Evolutionary conservation across 2,888 invertebrate genomes (phyloP).

Genomic region (Unio delphinus): DNA sequence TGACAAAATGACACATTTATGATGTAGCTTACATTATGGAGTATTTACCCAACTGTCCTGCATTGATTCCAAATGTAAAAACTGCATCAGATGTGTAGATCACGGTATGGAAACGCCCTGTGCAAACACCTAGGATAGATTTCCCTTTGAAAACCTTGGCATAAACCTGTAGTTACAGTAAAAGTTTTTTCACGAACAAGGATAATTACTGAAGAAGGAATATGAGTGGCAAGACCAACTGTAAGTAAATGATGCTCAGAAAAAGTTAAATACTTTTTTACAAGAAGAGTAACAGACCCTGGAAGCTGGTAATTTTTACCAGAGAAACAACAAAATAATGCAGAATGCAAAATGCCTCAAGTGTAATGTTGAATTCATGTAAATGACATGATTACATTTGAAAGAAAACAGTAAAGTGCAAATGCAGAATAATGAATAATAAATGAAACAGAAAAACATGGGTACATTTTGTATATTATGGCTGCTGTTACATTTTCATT

Average conservation of each 20-base stretch:
- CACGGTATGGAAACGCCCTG: constrained; percentile 82
- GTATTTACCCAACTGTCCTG: constrained; percentile 81
- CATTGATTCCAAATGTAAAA: constrained; percentile 87
- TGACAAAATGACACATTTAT: no score
- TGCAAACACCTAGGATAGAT: constrained; percentile 75
- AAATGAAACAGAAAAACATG: not conserved
- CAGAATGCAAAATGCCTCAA: no score
- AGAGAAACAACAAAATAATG: no score
- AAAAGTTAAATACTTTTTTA: not conserved
- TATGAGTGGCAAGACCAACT: no score
- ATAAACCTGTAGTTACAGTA: constrained; percentile 44
- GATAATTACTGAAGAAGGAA: no score
- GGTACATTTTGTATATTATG: not conserved
- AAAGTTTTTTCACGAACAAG: not conserved
- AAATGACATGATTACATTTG: no score
- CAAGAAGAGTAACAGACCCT: no score
- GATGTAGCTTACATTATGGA: no score
- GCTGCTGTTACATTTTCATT: not conserved
- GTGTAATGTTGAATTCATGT: no score
- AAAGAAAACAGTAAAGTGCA: no score
- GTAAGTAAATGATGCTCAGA: not conserved
- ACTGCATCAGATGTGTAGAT: constrained; percentile 77
- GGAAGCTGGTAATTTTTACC: no score
- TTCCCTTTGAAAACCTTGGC: constrained; percentile 62
- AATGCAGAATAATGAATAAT: no score